These are phyloP conservation scores for Neoscelio sp. DNA, from an alignment of 2,888 invertebrate species.

Conservation along the genomic window DNA sequence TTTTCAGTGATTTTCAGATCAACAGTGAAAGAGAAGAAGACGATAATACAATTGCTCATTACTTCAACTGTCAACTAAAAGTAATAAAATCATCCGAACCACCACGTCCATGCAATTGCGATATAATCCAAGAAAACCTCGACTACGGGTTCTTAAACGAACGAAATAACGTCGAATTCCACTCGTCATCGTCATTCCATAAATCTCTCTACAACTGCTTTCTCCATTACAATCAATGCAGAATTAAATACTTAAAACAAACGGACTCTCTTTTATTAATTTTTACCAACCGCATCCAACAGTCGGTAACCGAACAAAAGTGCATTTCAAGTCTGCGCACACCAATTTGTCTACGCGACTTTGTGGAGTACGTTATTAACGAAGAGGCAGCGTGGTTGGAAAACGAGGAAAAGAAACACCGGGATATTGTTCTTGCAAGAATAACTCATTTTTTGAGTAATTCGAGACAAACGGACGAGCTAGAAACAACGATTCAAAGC, in stretches of 20 bases:
- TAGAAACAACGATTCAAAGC: constrained; percentile 46
- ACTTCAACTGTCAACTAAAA: constrained; percentile 37
- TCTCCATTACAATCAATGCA: constrained; percentile 68
- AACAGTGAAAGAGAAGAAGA: not conserved
- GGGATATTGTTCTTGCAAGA: constrained; percentile 34
- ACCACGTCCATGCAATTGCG: constrained; percentile 17
- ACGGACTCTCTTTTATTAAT: constrained; percentile 76
- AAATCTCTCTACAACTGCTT: constrained; percentile 71
- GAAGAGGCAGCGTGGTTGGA: constrained; percentile 84
- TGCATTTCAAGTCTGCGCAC: constrained; percentile 80
- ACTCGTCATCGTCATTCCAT: constrained; percentile 68
- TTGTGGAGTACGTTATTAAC: constrained; percentile 84
- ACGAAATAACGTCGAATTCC: constrained; percentile 70
- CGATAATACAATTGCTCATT: constrained; percentile 1
- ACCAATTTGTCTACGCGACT: constrained; percentile 85
- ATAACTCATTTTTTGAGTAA: constrained; percentile 31
- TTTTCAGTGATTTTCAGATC: not conserved
- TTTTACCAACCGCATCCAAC: constrained; percentile 68
- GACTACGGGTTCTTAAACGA: constrained; percentile 60
- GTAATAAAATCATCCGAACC: not conserved
- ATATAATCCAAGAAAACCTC: not conserved
- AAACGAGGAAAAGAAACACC: constrained; percentile 78
- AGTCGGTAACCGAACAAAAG: constrained; percentile 48
- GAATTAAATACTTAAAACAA: constrained; percentile 71
- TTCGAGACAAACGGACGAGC: not conserved